phyloP scores from a whole-genome alignment of 1,140 invertebrate species.

The Nomia melanderi region DNA sequence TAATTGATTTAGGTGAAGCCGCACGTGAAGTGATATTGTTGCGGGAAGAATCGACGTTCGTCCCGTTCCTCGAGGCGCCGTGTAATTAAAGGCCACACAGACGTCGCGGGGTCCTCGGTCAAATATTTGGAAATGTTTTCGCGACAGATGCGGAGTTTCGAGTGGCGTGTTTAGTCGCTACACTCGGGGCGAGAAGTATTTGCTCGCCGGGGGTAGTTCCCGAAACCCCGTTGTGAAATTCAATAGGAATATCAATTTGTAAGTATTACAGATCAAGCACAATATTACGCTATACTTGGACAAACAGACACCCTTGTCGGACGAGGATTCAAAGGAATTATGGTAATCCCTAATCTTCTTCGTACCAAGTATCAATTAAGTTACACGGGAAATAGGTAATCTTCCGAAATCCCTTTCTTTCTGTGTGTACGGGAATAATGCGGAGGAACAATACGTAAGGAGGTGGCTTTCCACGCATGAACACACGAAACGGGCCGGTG shows the following conservation, averaged over 20 bases:
- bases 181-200: background rate
- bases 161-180: background rate
- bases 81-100: constrained; percentile 34
- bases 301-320: no score
- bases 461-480: background rate
- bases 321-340: no score
- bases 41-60: constrained; percentile 30
- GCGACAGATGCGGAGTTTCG: background rate
- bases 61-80: background rate
- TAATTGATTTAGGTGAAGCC: constrained; percentile 61
- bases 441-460: background rate
- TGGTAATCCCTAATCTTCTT: no score
- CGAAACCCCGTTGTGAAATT: background rate
- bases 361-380: background rate
- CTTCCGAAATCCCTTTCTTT: background rate
- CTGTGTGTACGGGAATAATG: background rate
- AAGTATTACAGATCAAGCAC: no score
- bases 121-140: constrained; percentile 37
- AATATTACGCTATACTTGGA: no score
- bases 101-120: background rate
- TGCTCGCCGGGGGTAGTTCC: background rate
- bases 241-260: background rate
- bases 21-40: constrained; percentile 45
- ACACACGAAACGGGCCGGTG: constrained; percentile 3
- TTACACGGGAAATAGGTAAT: no score